Base-by-base conservation (phyloP, 2,888 invertebrate genomes). In the Tachina grossa region DNA sequence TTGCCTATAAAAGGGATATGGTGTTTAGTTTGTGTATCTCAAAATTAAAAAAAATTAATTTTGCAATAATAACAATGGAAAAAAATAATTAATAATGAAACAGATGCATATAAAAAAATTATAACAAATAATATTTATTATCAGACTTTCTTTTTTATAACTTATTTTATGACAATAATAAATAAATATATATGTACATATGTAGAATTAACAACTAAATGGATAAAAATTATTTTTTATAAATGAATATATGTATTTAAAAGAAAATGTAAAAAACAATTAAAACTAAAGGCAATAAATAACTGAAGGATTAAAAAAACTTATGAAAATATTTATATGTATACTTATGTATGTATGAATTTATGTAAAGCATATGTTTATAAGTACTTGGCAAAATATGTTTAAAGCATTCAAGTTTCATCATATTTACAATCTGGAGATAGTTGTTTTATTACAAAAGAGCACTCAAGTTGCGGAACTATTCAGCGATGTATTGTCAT, bases 401-500 rank as follows among this genome's bases (percentile, higher is more conserved):
- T 47, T 16, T 66, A 80, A 83, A 83, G 53, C 63, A 55, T 61
- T 61, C 43, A 47, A 69, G 45, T 41, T 43, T 57, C 14, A 66
- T 80, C 63, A 47, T 53, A 65, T 61, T 55, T 22, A 22, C 45
- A 68, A 49, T 61, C n/a, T 61, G 9, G 43, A 22, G 19, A 14
- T 31, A 53, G n/a, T 5, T 14, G n/a, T 19, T 59, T 57, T 22
- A n/a, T 57, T 78, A 63, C 63, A 68, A 45, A 59, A 13, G 57
- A 51, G 65, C 51, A 76, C 77, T 86, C 59, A 86, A 81, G 61
- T 71, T 74, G 51, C 65, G 16, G 69, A 88, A 88, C 89, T 90
- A 88, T 89, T 88, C 76, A 88, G 84, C 87, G 91, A 89, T 84
- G 89, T 88, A 88, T 88, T 90, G 85, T 90, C 91, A 82, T 89